Evolutionary conservation across 2,888 invertebrate species (phyloP).

Genomic region (Boloria euphrosyne): DNA sequence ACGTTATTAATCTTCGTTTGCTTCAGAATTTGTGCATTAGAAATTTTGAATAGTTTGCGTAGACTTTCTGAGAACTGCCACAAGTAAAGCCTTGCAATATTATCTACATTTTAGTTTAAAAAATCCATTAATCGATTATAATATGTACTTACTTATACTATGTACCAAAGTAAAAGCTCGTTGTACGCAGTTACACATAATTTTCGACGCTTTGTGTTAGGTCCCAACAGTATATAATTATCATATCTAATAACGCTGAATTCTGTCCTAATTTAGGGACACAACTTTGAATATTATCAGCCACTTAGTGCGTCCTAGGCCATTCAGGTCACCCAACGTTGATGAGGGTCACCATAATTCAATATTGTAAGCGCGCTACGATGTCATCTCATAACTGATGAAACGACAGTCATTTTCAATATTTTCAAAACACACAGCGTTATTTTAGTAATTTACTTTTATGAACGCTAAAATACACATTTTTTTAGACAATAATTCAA

Average conservation of each 20-base stretch:
- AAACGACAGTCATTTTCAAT: slow-evolving; percentile 11
- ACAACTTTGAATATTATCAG: slow-evolving; percentile 10
- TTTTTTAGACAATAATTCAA: no score
- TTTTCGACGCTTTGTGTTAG: no score
- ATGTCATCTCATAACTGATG: slow-evolving; percentile 6
- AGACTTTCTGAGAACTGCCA: background rate
- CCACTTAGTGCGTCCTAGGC: slow-evolving; percentile 21
- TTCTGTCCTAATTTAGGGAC: slow-evolving; percentile 18
- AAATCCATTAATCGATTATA: no score
- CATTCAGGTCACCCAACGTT: slow-evolving; percentile 13
- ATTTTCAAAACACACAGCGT: background rate
- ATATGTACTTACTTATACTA: no score
- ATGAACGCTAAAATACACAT: background rate
- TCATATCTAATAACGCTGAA: slow-evolving; percentile 16
- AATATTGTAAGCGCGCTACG: slow-evolving; percentile 5
- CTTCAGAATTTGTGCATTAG: background rate
- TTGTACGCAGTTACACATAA: no score
- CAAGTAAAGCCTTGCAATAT: background rate
- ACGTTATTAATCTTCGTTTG: slow-evolving; percentile 7
- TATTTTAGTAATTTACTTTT: background rate
- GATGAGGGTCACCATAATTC: slow-evolving; percentile 21
- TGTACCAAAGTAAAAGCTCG: no score
- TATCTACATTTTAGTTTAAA: no score
- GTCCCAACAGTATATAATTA: slow-evolving; percentile 5
- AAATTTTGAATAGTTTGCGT: background rate